Percentiles rank a stretch among this genome's conserved stretches.
Conservation (phyloP, 1,140 invertebrate genomes). For the Meloidogyne floridensis region DNA sequence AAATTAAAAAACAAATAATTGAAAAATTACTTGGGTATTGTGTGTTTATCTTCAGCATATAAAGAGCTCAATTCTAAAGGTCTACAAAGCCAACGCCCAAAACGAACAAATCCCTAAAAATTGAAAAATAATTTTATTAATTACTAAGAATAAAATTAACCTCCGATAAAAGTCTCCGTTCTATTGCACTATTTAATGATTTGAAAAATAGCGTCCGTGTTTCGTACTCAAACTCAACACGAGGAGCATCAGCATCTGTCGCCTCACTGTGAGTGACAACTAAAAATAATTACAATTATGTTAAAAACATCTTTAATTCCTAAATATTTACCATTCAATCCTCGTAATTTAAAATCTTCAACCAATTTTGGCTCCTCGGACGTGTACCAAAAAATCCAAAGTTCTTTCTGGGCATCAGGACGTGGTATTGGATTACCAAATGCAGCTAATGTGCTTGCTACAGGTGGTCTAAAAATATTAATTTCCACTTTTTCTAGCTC, state of each 20-base stretch:
- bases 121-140: neutral
- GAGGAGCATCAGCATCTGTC: neutral
- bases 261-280: conserved; percentile 20
- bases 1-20: neutral
- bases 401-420: conserved; percentile 44
- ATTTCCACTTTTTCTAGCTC: too few species aligned
- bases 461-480: neutral
- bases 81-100: conserved; percentile 46
- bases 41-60: conserved; percentile 13
- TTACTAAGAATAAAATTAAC: neutral
- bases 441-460: conserved; percentile 1
- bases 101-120: conserved; percentile 44
- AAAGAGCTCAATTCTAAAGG: conserved; percentile 40
- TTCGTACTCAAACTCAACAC: conserved; percentile 46
- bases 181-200: conserved; percentile 47
- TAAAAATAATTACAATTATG: neutral
- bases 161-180: conserved; percentile 35
- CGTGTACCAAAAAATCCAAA: conserved; percentile 55
- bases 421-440: conserved; percentile 27
- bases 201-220: conserved; percentile 52
- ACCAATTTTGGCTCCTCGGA: conserved; percentile 43
- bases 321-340: conserved; percentile 27
- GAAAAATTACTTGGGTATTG: conserved; percentile 25
- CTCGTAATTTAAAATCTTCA: conserved; percentile 23
- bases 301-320: too few species aligned